Evolutionary conservation across 53 echinoderm and acorn worm species (phyloP).

Genomic region (Pentamera pediparva): DNA sequence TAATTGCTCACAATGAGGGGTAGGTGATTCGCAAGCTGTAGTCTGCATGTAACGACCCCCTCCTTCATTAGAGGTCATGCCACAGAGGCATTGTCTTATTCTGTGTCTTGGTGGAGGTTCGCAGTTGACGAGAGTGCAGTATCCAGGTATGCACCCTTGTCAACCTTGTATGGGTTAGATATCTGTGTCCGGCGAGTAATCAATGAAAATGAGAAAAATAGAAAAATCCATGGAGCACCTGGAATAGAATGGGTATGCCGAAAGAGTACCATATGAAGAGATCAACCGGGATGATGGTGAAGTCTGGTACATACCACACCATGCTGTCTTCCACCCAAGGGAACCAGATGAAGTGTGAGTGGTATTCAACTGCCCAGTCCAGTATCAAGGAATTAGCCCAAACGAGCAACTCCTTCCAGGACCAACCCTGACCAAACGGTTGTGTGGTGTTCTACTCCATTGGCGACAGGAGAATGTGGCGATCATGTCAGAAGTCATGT

Average conservation of each 20-base stretch:
- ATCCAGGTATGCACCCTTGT: too few species aligned
- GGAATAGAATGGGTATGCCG: conserved; percentile 48
- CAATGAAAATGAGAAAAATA: too few species aligned
- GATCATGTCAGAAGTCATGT: not conserved
- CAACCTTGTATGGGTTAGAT: too few species aligned
- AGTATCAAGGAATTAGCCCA: conserved; percentile 7
- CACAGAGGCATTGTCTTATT: too few species aligned
- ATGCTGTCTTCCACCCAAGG: conserved; percentile 28
- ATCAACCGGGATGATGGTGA: conserved; percentile 11
- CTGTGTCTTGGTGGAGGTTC: too few species aligned
- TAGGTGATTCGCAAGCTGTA: too few species aligned
- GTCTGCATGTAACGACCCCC: too few species aligned
- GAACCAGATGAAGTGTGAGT: conserved; percentile 51
- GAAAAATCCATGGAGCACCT: conserved; percentile 37
- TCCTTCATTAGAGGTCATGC: too few species aligned
- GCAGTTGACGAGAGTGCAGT: too few species aligned
- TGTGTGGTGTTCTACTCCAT: conserved; percentile 23
- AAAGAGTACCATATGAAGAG: conserved; percentile 33
- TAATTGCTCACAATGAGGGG: too few species aligned
- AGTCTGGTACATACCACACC: conserved; percentile 53
- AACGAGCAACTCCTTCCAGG: not conserved
- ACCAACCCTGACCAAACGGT: not conserved
- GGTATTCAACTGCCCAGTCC: conserved; percentile 55
- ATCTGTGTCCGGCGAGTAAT: too few species aligned
- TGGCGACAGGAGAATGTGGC: conserved; percentile 36